phyloP scores from a whole-genome alignment of 2,797 vertebrate genomes.

The Pangasius djambal region DNA sequence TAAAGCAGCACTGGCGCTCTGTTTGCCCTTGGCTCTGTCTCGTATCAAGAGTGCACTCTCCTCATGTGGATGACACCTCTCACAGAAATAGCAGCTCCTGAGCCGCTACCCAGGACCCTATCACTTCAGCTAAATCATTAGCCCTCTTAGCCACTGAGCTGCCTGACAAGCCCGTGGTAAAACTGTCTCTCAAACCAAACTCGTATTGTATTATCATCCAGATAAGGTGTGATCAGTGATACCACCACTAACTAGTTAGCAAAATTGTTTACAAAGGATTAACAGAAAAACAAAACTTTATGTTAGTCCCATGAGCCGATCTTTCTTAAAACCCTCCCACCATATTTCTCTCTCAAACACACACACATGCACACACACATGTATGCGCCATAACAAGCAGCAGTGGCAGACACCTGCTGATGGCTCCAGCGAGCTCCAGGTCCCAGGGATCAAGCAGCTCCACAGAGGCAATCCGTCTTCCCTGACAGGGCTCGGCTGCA shows the following conservation, averaged over 20 bases:
- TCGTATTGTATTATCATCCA: not conserved
- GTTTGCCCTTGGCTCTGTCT: conserved; percentile 57
- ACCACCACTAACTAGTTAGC: conserved; percentile 19
- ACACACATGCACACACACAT: conserved; percentile 35
- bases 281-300: not conserved
- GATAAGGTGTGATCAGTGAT: conserved; percentile 37
- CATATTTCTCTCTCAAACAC: conserved; percentile 16
- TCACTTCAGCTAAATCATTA: conserved; percentile 71
- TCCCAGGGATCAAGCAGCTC: conserved; percentile 70
- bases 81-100: conserved; percentile 71
- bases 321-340: conserved; percentile 12
- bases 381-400: conserved; percentile 61
- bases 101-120: conserved; percentile 58
- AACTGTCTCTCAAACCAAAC: conserved; percentile 38
- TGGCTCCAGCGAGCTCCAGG: conserved; percentile 61
- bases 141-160: conserved; percentile 49
- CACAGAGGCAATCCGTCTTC: conserved; percentile 69
- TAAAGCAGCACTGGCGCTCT: conserved; percentile 46
- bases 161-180: conserved; percentile 47
- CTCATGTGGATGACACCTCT: conserved; percentile 70
- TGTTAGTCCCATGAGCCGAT: not conserved
- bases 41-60: conserved; percentile 67
- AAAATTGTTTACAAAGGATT: conserved; percentile 15
- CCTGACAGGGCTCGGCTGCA: conserved; percentile 62
- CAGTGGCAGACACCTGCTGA: conserved; percentile 66